Conservation (phyloP, 2,797 vertebrate genomes). For the Pelobates cultripes region DNA sequence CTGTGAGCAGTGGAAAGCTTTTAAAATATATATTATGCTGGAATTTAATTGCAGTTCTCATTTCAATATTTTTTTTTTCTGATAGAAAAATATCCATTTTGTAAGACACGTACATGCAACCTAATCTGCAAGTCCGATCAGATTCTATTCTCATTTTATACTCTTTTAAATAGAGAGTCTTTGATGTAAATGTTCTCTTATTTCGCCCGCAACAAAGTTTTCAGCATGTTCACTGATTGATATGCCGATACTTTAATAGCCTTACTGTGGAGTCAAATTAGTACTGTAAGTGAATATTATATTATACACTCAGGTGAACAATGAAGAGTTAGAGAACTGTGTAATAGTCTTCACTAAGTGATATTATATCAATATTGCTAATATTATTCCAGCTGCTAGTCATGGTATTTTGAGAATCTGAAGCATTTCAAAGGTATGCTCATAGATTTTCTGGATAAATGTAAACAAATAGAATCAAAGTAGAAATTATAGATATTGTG, state of each 20-base stretch:
- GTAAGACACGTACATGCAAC: background rate
- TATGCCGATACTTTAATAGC: slow-evolving; percentile 29
- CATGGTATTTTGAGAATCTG: no score
- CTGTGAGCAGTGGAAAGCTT: background rate
- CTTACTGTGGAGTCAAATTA: slow-evolving; percentile 28
- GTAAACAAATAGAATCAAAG: no score
- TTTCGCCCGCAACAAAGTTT: slow-evolving; percentile 10
- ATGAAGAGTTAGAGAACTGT: slow-evolving; percentile 16
- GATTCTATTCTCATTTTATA: background rate
- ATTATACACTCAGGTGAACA: slow-evolving; percentile 18
- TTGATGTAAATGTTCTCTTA: slow-evolving; percentile 11
- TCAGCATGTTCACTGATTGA: slow-evolving; percentile 4
- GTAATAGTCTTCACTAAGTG: background rate
- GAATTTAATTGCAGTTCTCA: background rate
- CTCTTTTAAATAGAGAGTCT: background rate
- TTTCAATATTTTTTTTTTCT: background rate
- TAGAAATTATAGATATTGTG: no score
- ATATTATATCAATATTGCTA: background rate
- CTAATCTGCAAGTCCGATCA: background rate
- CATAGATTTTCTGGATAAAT: no score
- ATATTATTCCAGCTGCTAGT: background rate
- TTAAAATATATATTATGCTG: background rate
- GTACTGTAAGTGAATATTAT: slow-evolving; percentile 12
- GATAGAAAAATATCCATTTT: background rate
- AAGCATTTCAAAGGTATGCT: no score